Conservation (phyloP, 2,888 invertebrate species). For the Galeruca laticollis region DNA sequence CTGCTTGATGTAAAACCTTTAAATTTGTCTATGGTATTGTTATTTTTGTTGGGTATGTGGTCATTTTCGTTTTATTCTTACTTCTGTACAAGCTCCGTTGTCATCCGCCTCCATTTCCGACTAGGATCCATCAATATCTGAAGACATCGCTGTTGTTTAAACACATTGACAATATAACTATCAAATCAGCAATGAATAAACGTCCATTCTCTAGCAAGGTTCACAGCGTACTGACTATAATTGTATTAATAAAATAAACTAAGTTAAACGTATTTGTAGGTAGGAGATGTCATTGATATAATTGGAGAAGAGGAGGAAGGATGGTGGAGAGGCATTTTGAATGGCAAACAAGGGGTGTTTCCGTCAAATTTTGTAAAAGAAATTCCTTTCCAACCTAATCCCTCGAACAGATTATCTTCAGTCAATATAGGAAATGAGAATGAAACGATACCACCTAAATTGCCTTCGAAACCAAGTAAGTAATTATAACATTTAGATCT, state of each 20-base stretch:
- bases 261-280: slow-evolving; percentile 55
- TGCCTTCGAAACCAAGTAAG: slow-evolving; percentile 84
- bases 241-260: background rate
- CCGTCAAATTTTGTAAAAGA: slow-evolving; percentile 93
- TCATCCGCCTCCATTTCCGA: no score
- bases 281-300: slow-evolving; percentile 91
- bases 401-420: slow-evolving; percentile 48
- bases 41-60: no score
- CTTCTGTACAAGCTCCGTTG: no score
- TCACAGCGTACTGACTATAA: no score
- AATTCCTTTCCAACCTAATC: slow-evolving; percentile 56
- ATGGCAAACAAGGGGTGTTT: slow-evolving; percentile 89
- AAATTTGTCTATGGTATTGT: no score
- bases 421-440: slow-evolving; percentile 38
- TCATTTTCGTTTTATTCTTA: no score
- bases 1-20: no score
- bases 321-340: slow-evolving; percentile 90
- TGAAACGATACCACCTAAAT: slow-evolving; percentile 71
- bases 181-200: no score
- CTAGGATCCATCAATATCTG: no score
- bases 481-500: slow-evolving; percentile 10
- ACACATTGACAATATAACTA: no score
- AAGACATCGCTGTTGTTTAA: no score
- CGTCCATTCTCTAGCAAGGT: no score
- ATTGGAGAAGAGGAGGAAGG: slow-evolving; percentile 94